Base-by-base conservation (phyloP, 2,113 vertebrate genomes). In the Rynchops niger region DNA sequence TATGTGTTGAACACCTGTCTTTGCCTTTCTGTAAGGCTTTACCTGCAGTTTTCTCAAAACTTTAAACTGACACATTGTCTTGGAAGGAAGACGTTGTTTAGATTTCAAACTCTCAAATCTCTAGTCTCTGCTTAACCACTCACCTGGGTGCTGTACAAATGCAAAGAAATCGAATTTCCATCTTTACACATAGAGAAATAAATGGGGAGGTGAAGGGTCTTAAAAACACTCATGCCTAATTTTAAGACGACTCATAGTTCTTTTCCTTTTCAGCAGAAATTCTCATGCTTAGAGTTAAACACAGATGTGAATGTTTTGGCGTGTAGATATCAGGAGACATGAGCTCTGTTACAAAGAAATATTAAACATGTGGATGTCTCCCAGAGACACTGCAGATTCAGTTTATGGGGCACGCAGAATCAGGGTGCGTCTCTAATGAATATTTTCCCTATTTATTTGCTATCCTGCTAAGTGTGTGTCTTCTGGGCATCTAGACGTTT, bases 281-380 rank as follows among this genome's bases (percentile, higher is more conserved):
- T 72, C 15, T 82, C 14, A 6, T 52, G 61, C 93, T 86, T 58
- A 25, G 40, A 34, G 27, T 59, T 86, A 56, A 71, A 42, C 34
- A 30, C 50, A 61, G 43, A 38, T 86, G 67, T 47, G 69, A 59
- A 53, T 29, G 55, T 70, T 74, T 45, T 43, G 45, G 53, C 1
- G 1, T 74, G 69, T 8, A 52, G 56, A 6, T 62, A 32, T 4
- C n/a, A 61, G 58, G 89, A 94, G 90, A 40, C 4, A 1, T 0
- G 2, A 84, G 65, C 61, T 52, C 59, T 79, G 50, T 67, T 74
- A 29, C 15, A 42, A 30, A 69, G 59, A 36, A 67, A 34, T 16
- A 5, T 30, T 78, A 26, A 66, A n/a, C 0, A 0, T 3, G 26
- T 17, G 53, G 26, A 11, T 76, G n/a, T 67, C 34, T 61, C 52